Evolutionary conservation across 30 jellyfish, hydroid and myxozoan genomes (phyloP), one percentile per base, ranked within the genome.

Genomic region (Hydractinia echinata): DNA sequence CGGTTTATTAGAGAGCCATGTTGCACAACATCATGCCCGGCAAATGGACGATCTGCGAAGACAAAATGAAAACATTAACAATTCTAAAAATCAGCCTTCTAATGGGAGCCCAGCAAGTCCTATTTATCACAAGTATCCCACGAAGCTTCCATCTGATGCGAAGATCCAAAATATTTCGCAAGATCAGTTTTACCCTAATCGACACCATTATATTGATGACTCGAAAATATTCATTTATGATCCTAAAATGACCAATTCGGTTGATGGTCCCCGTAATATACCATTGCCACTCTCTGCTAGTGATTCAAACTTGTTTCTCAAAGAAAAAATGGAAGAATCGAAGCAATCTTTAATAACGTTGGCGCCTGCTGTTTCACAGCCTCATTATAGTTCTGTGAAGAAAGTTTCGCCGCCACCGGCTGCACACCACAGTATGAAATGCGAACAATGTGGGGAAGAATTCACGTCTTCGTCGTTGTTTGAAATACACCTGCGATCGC

Each of bases 401-500:
- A 64, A n/a, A 51, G 74, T 64, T n/a, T 51, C 74, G 39, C 9
- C 74, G 19, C 74, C 19, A 13, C 39, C 39, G 18, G 19, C 74
- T 64, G 18, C 74, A 13, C 81, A 19, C n/a, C 81, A 56, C 52
- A 64, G 6, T 10, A 77, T 64, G 61, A 64, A 77, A 67, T 80
- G 87, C 48, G 39, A 51, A 20, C 70, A 80, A 66, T 80, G 87
- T 52, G 87, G 66, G 5, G 87, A 80, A 7, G 61, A 80, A 10
- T 80, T 80, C 61, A 61, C 87, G 3, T 80, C 87, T 5, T 61
- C 84, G 14, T 80, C 87, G n/a, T 84, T 80, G 11, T 80, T 30
- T 69, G 87, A 80, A 10, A 80, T 80, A 21, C 87, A 80, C 50
- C 55, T 80, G 73, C 87, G 67, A 52, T 80, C 87, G 67, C 87